Percentiles rank a stretch among this genome's conserved stretches.
phyloP scores from a whole-genome alignment of 2,113 vertebrate species.

The Pandion haliaetus region DNA sequence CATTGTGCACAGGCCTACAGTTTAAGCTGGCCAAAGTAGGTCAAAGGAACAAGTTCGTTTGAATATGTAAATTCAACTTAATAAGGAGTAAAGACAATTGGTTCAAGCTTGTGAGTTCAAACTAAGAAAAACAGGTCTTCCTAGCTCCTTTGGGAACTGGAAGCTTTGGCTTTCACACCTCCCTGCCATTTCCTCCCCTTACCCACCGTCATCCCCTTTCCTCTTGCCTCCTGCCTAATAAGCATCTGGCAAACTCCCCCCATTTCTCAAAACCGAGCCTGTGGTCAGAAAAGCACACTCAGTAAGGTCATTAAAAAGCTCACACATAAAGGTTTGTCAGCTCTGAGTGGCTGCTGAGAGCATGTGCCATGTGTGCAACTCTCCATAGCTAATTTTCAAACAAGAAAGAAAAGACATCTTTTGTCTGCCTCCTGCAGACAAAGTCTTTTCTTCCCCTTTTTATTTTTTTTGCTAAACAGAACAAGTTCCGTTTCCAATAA shows the following conservation, averaged over 20 bases:
- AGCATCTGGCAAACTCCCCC: neutral
- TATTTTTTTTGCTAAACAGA: neutral
- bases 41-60: neutral
- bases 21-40: constrained; percentile 7
- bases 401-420: neutral
- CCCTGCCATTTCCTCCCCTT: neutral
- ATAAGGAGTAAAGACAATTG: neutral
- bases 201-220: neutral
- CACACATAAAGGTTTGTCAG: neutral
- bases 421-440: neutral
- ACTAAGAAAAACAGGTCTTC: neutral
- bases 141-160: neutral
- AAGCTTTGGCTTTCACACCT: neutral
- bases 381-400: neutral
- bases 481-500: neutral
- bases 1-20: neutral
- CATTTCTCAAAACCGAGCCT: neutral
- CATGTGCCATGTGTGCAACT: neutral
- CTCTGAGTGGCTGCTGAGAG: neutral
- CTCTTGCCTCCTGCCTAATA: neutral
- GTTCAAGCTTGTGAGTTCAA: neutral
- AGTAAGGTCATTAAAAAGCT: neutral
- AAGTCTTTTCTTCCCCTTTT: too few species aligned
- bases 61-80: neutral
- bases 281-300: neutral